Conservation (phyloP, 2,797 vertebrate species). For the Jordanella pulchra region DNA sequence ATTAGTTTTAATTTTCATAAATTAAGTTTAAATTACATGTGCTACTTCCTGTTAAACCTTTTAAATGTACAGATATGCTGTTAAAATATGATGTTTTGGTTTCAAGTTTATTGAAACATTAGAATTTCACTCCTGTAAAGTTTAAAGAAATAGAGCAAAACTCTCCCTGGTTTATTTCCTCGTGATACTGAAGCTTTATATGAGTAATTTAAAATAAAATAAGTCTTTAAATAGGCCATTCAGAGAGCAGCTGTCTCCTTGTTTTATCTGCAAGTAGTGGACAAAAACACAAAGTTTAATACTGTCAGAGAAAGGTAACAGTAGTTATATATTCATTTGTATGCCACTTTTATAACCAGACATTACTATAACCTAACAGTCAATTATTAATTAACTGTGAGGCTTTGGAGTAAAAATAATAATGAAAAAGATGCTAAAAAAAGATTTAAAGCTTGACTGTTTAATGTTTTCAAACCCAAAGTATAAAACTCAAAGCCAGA, state of each 20-base stretch:
- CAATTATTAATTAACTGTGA: neutral
- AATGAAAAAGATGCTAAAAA: neutral
- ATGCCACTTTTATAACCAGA: neutral
- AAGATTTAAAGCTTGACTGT: neutral
- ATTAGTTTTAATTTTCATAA: too few species aligned
- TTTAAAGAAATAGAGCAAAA: neutral
- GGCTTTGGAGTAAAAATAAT: neutral
- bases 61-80: neutral
- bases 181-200: neutral
- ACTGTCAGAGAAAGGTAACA: conserved; percentile 34
- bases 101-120: neutral
- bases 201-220: too few species aligned
- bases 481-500: neutral
- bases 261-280: neutral
- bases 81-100: neutral
- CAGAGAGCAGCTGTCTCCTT: too few species aligned
- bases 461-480: neutral
- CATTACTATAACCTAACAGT: neutral
- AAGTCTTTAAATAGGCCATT: too few species aligned
- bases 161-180: neutral
- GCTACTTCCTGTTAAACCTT: neutral
- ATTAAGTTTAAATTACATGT: neutral
- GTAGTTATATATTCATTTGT: neutral
- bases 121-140: neutral
- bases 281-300: conserved; percentile 29